These are phyloP conservation scores for Crenichthys baileyi DNA, from an alignment of 2,797 vertebrate species.

Conservation along the genomic window DNA sequence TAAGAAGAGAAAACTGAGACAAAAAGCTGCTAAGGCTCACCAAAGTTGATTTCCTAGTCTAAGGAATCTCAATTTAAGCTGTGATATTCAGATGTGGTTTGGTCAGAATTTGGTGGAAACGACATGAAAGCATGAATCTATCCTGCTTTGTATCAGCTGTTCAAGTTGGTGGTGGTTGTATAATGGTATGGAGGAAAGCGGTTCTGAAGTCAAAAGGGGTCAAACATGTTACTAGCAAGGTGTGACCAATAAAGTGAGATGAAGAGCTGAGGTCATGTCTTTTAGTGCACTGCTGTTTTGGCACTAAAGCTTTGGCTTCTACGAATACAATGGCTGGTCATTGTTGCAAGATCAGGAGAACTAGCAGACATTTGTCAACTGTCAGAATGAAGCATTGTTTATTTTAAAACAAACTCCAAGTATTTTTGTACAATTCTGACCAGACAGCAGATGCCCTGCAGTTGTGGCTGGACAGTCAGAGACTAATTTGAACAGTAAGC, in stretches of 20 bases:
- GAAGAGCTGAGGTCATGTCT: neutral
- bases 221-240: neutral
- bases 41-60: neutral
- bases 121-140: neutral
- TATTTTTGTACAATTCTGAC: slow-evolving; percentile 21
- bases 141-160: neutral
- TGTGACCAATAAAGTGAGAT: neutral
- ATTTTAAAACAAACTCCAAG: slow-evolving; percentile 28
- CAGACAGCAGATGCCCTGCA: slow-evolving; percentile 4
- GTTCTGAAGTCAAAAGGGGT: neutral
- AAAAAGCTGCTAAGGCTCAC: neutral
- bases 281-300: slow-evolving; percentile 4
- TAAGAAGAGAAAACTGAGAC: neutral
- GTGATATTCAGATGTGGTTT: neutral
- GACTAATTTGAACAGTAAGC: slow-evolving; percentile 57
- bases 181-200: neutral
- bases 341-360: neutral
- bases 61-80: neutral
- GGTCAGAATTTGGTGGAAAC: neutral
- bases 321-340: slow-evolving; percentile 23
- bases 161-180: neutral
- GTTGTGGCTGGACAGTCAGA: slow-evolving; percentile 44
- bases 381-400: slow-evolving; percentile 57
- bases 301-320: slow-evolving; percentile 6
- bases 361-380: slow-evolving; percentile 34